Conservation (phyloP, 2,797 vertebrate species). For the Manis pentadactyla region DNA sequence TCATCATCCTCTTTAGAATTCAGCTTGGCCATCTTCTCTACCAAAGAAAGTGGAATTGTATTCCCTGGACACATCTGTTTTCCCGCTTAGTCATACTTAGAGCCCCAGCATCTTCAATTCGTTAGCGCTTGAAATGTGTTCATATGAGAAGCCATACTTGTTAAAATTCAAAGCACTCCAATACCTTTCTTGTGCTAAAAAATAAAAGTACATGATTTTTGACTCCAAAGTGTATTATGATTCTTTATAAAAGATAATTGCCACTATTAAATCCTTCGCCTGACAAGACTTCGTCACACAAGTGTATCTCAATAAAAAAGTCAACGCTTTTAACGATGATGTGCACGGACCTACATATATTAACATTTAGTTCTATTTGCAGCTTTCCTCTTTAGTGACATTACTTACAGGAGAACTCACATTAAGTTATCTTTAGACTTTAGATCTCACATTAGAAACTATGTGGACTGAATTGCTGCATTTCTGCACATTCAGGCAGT, state of each 20-base stretch:
- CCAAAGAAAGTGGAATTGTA: neutral
- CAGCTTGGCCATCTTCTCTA: neutral
- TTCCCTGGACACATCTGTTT: neutral
- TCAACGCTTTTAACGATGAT: neutral
- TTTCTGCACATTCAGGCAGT: neutral
- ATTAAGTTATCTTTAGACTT: neutral
- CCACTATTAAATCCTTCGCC: neutral
- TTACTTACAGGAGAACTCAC: neutral
- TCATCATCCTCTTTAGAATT: neutral
- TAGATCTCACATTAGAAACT: neutral
- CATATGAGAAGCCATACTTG: neutral
- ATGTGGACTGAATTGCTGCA: neutral
- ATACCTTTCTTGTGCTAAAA: neutral
- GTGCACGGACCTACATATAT: neutral
- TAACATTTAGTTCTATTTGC: neutral
- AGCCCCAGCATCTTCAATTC: neutral
- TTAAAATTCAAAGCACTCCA: neutral
- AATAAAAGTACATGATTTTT: neutral
- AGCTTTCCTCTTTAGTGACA: neutral
- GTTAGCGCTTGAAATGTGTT: neutral
- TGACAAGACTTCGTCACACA: neutral
- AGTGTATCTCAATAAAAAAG: neutral
- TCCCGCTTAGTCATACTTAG: neutral
- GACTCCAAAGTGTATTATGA: neutral
- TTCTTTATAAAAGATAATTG: neutral